Base-by-base conservation (phyloP, 2,113 vertebrate species). In the Scopus umbretta region DNA sequence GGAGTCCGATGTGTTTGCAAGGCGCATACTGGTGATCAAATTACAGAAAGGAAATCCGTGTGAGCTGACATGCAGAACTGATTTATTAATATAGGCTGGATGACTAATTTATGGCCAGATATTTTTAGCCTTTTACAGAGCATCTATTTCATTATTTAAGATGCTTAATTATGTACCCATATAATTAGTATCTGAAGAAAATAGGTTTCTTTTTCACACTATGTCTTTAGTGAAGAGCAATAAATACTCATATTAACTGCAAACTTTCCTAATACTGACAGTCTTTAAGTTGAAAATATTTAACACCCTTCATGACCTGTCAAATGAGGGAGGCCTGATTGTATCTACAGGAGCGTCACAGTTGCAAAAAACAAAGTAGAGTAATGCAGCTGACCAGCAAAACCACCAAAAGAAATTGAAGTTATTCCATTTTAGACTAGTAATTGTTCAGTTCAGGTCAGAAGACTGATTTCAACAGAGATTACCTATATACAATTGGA, bases 31-130 rank as follows among this genome's bases (percentile, higher is more conserved):
- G 3, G 55, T 88, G 92, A 86, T 96, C 96, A 97, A 94, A 92
- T 74, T 87, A 78, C 47, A 91, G 92, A 88, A 78, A 80, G 71
- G 58, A 88, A 94, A 92, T 80, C 92, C 90, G 74, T 80, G 67
- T 84, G 65, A 97, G 47, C 88, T 96, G 90, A 75, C 88, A 94
- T 88, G 62, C 56, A 86, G 47, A 85, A 70, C 80, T 98, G 94
- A 95, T 82, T 97, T 98, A 98, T 98, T 98, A 97, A 98, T 98
- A 98, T 84, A 92, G 83, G 80, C 94, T 90, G 82, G 96, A 96
- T 98, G 47, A 98, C 93, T 98, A 97, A 98, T 98, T 98, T 97
- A 98, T 97, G 92, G 88, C 43, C 89, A 96, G 96, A 94, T 97
- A 98, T 97, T 97, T 98, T 97, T 91, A 97, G 95, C 66, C 73